A percentile compares a stretch with the other conserved stretches of the same genome.
Conservation (phyloP, 2,797 vertebrate genomes). For the Sciurus carolinensis region DNA sequence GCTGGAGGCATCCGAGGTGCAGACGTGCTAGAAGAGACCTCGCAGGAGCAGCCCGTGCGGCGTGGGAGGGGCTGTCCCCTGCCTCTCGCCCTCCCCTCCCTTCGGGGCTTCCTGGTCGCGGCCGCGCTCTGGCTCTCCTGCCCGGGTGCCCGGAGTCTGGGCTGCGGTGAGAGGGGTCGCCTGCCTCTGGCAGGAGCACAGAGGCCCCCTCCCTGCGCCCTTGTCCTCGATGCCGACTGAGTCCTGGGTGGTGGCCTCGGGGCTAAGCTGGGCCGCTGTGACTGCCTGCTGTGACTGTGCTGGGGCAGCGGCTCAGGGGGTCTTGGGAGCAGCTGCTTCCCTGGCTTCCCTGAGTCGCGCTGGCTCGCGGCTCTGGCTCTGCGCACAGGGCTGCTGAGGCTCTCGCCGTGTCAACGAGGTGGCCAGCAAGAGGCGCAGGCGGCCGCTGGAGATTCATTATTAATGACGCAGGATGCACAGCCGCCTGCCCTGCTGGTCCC, state of each 20-base stretch:
- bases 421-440: conserved; percentile 62
- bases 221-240: background rate
- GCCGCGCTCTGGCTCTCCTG: background rate
- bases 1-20: conserved; percentile 8
- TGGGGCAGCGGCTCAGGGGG: background rate
- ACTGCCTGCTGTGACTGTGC: background rate
- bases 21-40: background rate
- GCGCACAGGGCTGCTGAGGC: background rate
- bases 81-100: background rate
- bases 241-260: background rate
- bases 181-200: background rate
- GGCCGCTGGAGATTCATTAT: conserved; percentile 73
- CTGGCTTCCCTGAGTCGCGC: background rate
- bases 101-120: background rate
- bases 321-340: conserved; percentile 54
- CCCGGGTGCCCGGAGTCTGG: background rate
- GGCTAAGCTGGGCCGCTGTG: background rate
- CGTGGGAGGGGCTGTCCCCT: background rate
- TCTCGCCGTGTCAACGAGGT: conserved; percentile 70
- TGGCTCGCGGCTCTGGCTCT: background rate
- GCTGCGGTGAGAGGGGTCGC: background rate
- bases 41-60: background rate
- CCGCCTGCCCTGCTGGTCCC: conserved; percentile 27
- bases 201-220: background rate
- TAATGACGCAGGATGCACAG: conserved; percentile 75